A percentile compares a stretch with the other conserved stretches of the same genome.
Evolutionary conservation across 2,797 vertebrate genomes (phyloP).

Genomic region (Clarias pachynema): DNA sequence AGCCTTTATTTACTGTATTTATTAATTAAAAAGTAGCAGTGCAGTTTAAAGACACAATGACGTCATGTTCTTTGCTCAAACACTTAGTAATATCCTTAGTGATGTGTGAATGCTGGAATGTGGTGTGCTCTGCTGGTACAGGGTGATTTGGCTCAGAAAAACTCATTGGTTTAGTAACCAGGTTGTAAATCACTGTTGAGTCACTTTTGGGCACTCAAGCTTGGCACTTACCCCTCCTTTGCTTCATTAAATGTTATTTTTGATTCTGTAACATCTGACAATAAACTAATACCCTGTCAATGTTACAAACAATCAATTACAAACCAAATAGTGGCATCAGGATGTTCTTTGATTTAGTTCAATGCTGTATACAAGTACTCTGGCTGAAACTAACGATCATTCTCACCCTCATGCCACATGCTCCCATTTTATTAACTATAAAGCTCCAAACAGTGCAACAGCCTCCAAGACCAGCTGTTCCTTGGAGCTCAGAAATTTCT

Average conservation of each 20-base stretch:
- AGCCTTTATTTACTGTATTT: neutral
- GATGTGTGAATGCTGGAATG: neutral
- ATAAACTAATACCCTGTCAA: neutral
- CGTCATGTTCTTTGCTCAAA: neutral
- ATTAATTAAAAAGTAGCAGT: neutral
- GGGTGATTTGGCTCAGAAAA: neutral
- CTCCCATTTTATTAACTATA: slow-evolving; percentile 18
- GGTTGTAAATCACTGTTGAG: neutral
- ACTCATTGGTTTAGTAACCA: neutral
- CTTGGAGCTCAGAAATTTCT: slow-evolving; percentile 3
- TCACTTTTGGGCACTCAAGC: neutral
- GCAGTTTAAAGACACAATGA: neutral
- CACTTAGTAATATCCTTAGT: neutral
- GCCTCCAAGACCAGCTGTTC: slow-evolving; percentile 3
- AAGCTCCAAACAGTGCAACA: slow-evolving; percentile 4
- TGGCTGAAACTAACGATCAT: neutral
- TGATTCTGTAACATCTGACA: neutral
- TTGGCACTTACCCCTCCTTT: neutral
- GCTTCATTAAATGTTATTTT: slow-evolving; percentile 1
- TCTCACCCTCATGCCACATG: slow-evolving; percentile 6
- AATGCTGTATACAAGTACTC: neutral
- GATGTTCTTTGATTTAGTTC: neutral
- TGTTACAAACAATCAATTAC: neutral
- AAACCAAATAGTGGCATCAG: slow-evolving; percentile 9
- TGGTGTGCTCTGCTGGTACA: neutral